Conservation (phyloP, 2,113 vertebrate species). For the Cnemophilus loriae region DNA sequence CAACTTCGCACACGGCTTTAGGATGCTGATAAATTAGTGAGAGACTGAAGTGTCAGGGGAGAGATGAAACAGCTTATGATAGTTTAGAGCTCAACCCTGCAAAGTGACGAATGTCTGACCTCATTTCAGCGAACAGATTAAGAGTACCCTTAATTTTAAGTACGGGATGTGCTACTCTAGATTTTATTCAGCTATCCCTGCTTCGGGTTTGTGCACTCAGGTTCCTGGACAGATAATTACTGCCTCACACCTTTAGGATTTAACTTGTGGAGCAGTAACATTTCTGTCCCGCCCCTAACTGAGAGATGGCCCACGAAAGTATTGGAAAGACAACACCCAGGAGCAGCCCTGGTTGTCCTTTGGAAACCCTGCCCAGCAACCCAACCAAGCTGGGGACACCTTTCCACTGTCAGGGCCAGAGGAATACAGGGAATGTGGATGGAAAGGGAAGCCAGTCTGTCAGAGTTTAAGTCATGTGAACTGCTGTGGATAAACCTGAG, state of each 20-base stretch:
- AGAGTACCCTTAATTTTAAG: slow-evolving; percentile 43
- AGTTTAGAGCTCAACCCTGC: slow-evolving; percentile 43
- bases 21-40: slow-evolving; percentile 60
- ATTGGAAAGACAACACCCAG: not conserved
- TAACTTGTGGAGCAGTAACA: not conserved
- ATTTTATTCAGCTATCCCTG: not conserved
- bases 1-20: slow-evolving; percentile 32
- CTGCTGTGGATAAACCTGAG: not conserved
- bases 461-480: not conserved
- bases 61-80: slow-evolving; percentile 57
- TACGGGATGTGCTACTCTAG: not conserved
- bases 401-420: not conserved
- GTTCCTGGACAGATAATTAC: not conserved
- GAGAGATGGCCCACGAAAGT: not conserved
- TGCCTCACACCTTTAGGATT: not conserved
- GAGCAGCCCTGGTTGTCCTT: not conserved
- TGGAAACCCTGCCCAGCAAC: not conserved
- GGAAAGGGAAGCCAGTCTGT: not conserved
- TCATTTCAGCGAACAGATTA: slow-evolving; percentile 29
- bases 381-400: not conserved
- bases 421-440: not conserved
- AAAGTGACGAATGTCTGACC: slow-evolving; percentile 7
- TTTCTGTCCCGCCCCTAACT: not conserved
- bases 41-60: slow-evolving; percentile 35
- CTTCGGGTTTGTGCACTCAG: not conserved